Evolutionary conservation across 2,113 vertebrate species (phyloP), one percentile per base, ranked within the genome.

Genomic region (Chamaea fasciata): DNA sequence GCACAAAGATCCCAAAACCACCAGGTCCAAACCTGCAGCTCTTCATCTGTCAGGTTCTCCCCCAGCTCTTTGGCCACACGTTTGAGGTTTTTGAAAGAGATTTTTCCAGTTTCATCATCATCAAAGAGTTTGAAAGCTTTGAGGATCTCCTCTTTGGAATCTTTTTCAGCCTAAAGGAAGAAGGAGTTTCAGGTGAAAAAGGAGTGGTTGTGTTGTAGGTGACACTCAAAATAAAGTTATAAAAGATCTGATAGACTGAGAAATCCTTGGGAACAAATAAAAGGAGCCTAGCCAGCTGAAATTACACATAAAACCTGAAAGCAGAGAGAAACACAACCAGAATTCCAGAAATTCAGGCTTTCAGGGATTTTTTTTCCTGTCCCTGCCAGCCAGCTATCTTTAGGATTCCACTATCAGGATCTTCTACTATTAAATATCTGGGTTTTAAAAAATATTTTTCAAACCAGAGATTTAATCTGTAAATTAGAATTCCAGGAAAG

Each of bases 81-180:
- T 95, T 99, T 99, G 17, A 99, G 98, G 95, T 99, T 99, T 92
- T 97, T 98, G 96, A 99, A 99, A 1, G 99, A 99, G 97, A 99
- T 99, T 96, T 98, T 99, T 21, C 99, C 99, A 0, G 99, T 99
- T 92, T 99, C 98, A 11, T 99, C 99, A 0, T 99, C 99, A 20
- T 99, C 99, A 50, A 99, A 99, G 86, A 99, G 98, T 46, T 98
- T 97, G 97, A 99, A 99, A 4, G 99, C 99, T 97, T 99, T 99
- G 59, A 99, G 98, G 62, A 99, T 99, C 88, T 99, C 99, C 90
- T 99, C 99, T 83, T 98, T 99, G 49, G 98, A 99, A 95, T 99
- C 99, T 53, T 99, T 99, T 88, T 99, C 99, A n/a, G 98, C 98
- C 99, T 99, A 35, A 14, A 82, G 44, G 80, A 60, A 90, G 39